Base-by-base conservation (phyloP, 1,140 invertebrate genomes). In the Apis cerana region DNA sequence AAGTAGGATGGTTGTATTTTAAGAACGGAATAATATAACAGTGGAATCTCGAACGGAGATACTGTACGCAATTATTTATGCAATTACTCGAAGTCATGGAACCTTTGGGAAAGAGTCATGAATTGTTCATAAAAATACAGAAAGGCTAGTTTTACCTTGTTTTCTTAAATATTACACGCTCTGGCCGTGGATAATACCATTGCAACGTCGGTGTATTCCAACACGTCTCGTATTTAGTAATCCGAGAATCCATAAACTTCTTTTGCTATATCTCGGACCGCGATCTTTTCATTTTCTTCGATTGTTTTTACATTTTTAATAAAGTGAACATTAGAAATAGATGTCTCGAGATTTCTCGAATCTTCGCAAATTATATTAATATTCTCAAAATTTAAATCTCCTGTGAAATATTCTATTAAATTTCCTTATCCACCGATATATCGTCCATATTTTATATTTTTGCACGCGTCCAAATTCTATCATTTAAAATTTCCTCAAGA, bases 121-220 rank as follows among this genome's bases (percentile, higher is more conserved):
- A 75, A 61, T 75, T 61, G 58, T 75, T 48, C 21, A 75, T 59
- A 33, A 48, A 75, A 61, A 61, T 17, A 17, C 33, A 61, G 58
- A 61, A 59, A 61, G 33, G 56, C 23, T 48, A 74, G 71, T 48
- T 59, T 33, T 7, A 23, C 19, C 43, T 23, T 48, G 43, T 58
- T 75, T 43, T 33, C 56, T 61, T 75, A 48, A 61, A 75, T 75
- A 75, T 75, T 75, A 19, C 71, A 61, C 23, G 10, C 13, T 75
- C 43, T 23, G 43, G 11, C 27, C 7, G 13, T 15, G 61, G 17
- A 9, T 33, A 33, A 64, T 11, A 33, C 62, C 27, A 0, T 1
- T 19, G 27, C 33, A 23, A 74, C n/a, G 58, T 59, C 12, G 8
- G 19, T 17, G 11, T 43, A n/a, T 15, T 50, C 9, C 21, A 23